These are phyloP conservation scores for Camponotus pennsylvanicus DNA, from an alignment of 1,140 invertebrate genomes.

Conservation along the genomic window DNA sequence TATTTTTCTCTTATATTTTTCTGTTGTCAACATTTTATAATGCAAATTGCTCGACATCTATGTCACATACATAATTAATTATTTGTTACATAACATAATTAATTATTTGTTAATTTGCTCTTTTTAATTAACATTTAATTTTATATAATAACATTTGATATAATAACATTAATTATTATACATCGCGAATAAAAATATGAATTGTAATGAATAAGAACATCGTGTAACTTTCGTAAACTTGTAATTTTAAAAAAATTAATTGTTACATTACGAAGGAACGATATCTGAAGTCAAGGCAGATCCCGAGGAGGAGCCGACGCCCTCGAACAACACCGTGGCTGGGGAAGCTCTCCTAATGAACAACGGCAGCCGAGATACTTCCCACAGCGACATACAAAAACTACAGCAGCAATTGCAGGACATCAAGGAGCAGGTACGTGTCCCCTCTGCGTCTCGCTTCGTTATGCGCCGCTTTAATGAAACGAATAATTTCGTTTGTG, in stretches of 20 bases:
- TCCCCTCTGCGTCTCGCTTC: constrained; percentile 36
- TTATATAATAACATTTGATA: background rate
- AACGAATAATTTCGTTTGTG: constrained; percentile 61
- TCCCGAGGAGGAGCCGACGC: constrained; percentile 82
- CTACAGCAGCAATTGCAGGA: constrained; percentile 98
- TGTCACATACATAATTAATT: background rate
- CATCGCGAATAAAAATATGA: constrained; percentile 1
- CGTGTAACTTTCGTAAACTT: background rate
- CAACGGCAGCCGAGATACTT: constrained; percentile 92
- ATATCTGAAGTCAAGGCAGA: constrained; percentile 87
- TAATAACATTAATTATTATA: background rate
- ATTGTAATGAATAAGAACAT: background rate
- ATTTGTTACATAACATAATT: background rate
- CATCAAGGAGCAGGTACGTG: constrained; percentile 96
- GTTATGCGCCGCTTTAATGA: constrained; percentile 58
- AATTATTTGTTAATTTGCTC: background rate
- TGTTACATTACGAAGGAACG: constrained; percentile 77
- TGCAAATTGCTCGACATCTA: background rate
- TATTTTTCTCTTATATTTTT: background rate
- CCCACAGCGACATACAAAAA: constrained; percentile 95
- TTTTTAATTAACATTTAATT: background rate
- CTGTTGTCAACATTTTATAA: background rate
- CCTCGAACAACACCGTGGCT: constrained; percentile 78
- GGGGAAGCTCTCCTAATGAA: constrained; percentile 90
- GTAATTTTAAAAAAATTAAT: background rate